Percentiles rank a stretch among this genome's conserved stretches.
Conservation (phyloP, 1,140 invertebrate genomes). For the Megathymus violae region DNA sequence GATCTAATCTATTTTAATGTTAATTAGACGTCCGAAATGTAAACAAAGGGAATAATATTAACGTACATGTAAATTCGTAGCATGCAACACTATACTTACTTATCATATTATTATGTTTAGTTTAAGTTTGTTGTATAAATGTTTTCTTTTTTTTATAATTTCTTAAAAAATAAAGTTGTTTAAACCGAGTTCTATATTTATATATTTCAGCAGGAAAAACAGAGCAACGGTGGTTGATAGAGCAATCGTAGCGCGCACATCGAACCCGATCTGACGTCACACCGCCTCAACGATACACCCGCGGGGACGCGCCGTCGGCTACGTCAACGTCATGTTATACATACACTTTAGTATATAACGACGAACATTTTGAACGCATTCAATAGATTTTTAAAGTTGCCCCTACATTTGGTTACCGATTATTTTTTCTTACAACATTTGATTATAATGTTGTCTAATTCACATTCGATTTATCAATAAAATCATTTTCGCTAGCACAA, state of each 20-base stretch:
- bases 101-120: no score
- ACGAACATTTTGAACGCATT: conserved; percentile 1
- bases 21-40: no score
- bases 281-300: background rate
- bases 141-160: no score
- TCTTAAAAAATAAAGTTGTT: no score
- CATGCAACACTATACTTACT: no score
- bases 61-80: no score
- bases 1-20: no score
- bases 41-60: no score
- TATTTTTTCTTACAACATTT: background rate
- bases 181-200: no score
- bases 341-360: conserved; percentile 3
- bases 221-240: conserved; percentile 72
- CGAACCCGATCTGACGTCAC: conserved; percentile 33
- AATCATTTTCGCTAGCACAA: conserved; percentile 13
- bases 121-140: no score
- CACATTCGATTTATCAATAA: background rate
- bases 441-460: background rate
- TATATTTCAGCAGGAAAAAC: conserved; percentile 67
- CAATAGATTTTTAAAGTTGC: background rate
- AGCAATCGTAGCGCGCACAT: background rate
- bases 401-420: background rate
- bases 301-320: no score
- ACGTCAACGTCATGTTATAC: conserved; percentile 9